Evolutionary conservation across 1,140 invertebrate genomes (phyloP), one percentile per base, ranked within the genome.

Genomic region (Goniozus legneri): DNA sequence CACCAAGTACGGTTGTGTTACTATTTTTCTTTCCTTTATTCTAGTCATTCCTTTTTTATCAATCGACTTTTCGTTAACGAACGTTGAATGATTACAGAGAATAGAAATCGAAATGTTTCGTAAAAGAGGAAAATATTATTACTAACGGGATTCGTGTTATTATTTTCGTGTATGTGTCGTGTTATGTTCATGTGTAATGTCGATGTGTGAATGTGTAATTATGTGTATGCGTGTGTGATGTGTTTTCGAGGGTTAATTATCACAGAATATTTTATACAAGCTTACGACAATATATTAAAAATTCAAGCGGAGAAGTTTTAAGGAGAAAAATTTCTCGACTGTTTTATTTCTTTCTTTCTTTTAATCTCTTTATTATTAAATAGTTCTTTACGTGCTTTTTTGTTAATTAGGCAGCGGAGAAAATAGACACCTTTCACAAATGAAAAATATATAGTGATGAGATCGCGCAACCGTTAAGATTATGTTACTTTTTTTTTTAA

Each of bases 201-300:
- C 6, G 8, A 14, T 30, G 30, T 44, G 7, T 8, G 18, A 33
- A 24, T 37, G 15, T 16, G 27, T 27, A n/a, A 2, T 4, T 27
- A 6, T 39, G 32, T 30, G 30, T 31, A 8, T n/a, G 44, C 31
- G n/a, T 33, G 16, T 30, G 13, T 3, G 10, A 16, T 20, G 13
- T 47, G 10, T 46, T 64, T 60, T 57, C 62, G 64, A 69, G 57
- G 69, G 62, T 58, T 70, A 70, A 69, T 68, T 74, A 74, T 74
- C 71, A 74, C 71, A 74, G 71, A 74, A 74, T 72, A n/a, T 62
- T 69, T 65, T 55, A 49, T 58, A 60, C 62, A 71, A 73, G 69
- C 65, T 71, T 71, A 71, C 59, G 55, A 70, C 58, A n/a, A n/a
- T n/a, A 71, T 67, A 68, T 65, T 64, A n/a, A n/a, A n/a, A 62